phyloP scores from a whole-genome alignment of 1,140 invertebrate species.

The Drosophila obscura region DNA sequence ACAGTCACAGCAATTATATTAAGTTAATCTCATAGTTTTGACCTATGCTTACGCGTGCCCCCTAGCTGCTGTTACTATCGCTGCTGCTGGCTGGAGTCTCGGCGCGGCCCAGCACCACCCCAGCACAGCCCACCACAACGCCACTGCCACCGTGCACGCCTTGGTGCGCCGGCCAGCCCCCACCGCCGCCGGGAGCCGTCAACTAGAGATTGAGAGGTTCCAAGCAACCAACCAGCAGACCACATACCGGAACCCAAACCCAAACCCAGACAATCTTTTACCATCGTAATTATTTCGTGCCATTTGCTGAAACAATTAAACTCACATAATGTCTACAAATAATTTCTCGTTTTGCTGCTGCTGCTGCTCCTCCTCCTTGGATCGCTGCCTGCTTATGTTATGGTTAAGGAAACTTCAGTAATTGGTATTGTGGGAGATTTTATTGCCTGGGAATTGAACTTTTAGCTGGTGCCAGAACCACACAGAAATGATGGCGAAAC shows the following conservation, averaged over 20 bases:
- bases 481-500: too few relatives aligned
- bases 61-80: constrained; percentile 41
- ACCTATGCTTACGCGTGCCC: constrained; percentile 1
- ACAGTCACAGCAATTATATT: background rate
- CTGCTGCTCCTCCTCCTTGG: constrained; percentile 3
- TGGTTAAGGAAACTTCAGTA: constrained; percentile 20
- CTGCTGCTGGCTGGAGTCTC: constrained; percentile 23
- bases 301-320: constrained; percentile 63
- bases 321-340: constrained; percentile 58
- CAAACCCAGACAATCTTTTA: background rate
- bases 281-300: constrained; percentile 43
- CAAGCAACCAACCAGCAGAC: background rate
- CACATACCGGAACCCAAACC: background rate
- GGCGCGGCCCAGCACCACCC: background rate
- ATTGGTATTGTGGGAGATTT: constrained; percentile 32
- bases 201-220: constrained; percentile 31
- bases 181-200: constrained; percentile 46
- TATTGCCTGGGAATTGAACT: too few relatives aligned
- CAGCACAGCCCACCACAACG: background rate
- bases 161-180: constrained; percentile 54
- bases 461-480: too few relatives aligned
- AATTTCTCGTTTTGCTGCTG: constrained; percentile 32
- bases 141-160: constrained; percentile 37
- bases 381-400: too few relatives aligned
- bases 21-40: constrained; percentile 4